These are phyloP conservation scores for Drosophila kikkawai DNA, from an alignment of 1,140 invertebrate species.

Conservation along the genomic window DNA sequence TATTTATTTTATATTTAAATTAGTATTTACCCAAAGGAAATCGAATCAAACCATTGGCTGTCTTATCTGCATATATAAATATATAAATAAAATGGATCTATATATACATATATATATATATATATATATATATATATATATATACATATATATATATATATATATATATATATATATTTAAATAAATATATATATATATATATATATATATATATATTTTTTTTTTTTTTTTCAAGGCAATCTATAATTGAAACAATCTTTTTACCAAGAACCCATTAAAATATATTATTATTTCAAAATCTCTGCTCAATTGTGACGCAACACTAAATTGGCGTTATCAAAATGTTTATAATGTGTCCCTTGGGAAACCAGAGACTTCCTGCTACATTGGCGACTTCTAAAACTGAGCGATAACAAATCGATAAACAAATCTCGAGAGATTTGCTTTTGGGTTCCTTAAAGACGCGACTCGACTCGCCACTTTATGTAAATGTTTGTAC, in stretches of 20 bases:
- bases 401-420: background rate
- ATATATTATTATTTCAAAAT: background rate
- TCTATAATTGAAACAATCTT: background rate
- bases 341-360: slow-evolving; percentile 1
- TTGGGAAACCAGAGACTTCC: background rate
- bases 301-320: background rate
- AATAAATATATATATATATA: background rate
- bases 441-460: no score
- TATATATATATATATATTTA: background rate
- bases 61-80: background rate
- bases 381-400: background rate
- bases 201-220: no score
- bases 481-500: background rate
- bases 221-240: background rate
- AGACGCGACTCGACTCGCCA: background rate
- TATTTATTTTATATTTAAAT: background rate
- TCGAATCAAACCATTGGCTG: background rate
- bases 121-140: background rate
- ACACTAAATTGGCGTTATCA: background rate
- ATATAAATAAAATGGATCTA: background rate
- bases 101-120: background rate
- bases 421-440: slow-evolving; percentile 7
- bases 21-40: background rate
- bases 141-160: background rate
- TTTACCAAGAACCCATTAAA: background rate